Conservation (phyloP, 2,797 vertebrate species). For the Atherinosoma microstoma region DNA sequence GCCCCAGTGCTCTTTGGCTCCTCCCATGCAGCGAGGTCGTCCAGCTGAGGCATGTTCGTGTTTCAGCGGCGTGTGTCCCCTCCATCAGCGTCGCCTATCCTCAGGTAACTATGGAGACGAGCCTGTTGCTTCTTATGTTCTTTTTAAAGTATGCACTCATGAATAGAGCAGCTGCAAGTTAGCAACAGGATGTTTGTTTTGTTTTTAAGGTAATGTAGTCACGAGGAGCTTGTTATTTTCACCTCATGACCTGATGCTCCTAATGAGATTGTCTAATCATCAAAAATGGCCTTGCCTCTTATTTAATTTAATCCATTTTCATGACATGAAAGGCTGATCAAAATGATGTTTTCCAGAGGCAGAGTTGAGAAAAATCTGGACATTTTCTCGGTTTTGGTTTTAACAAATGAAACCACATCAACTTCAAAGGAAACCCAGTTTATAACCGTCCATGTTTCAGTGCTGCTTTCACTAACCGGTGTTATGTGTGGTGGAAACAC, state of each 20-base stretch:
- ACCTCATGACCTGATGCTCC: conserved; percentile 19
- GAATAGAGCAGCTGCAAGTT: neutral
- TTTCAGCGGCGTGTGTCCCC: conserved; percentile 85
- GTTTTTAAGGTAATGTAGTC: conserved; percentile 5
- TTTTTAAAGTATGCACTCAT: neutral
- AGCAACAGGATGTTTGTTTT: neutral
- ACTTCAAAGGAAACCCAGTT: neutral
- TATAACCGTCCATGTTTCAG: neutral
- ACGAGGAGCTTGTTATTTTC: conserved; percentile 2
- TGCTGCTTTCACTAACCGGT: neutral
- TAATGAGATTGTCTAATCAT: conserved; percentile 12
- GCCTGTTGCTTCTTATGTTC: neutral
- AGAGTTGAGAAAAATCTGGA: neutral
- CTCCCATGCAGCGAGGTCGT: conserved; percentile 83
- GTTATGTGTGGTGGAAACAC: conserved; percentile 22
- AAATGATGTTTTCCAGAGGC: neutral
- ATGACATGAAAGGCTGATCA: conserved; percentile 16
- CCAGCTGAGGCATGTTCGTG: conserved; percentile 83
- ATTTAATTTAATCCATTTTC: conserved; percentile 19
- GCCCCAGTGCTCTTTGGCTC: conserved; percentile 87
- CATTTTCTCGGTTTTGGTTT: neutral
- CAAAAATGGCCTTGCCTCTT: conserved; percentile 2
- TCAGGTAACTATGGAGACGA: conserved; percentile 74
- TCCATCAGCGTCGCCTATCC: conserved; percentile 86
- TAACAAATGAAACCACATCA: neutral